Evolutionary conservation across 2,113 vertebrate species (phyloP).

Genomic region (Ceyx melanurus): DNA sequence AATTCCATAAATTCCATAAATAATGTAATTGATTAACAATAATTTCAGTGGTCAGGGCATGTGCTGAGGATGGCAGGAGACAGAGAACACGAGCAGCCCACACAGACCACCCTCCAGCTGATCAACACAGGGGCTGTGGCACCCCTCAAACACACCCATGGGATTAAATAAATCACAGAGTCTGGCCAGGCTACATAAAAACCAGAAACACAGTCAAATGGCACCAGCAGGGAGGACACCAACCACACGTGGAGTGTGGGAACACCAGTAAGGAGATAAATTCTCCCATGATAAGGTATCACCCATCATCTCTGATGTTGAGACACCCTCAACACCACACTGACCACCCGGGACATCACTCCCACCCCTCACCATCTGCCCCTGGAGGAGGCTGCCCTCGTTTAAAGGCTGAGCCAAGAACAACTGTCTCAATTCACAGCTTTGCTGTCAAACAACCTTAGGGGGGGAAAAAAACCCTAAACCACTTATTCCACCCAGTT

Average conservation of each 20-base stretch:
- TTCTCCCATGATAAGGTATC: rapidly evolving
- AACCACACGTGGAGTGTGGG: rapidly evolving
- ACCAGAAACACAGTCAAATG: rapidly evolving
- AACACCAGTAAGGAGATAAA: rapidly evolving
- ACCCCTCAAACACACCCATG: rapidly evolving
- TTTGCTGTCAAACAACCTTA: too few species aligned
- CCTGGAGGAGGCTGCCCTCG: rapidly evolving
- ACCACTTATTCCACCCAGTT: neutral
- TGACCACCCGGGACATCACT: rapidly evolving
- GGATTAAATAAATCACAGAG: rapidly evolving
- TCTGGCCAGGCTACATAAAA: too few species aligned
- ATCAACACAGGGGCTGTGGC: rapidly evolving
- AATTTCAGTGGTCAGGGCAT: rapidly evolving
- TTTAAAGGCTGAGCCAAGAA: rapidly evolving
- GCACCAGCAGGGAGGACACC: rapidly evolving
- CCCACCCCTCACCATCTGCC: rapidly evolving
- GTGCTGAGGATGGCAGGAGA: rapidly evolving
- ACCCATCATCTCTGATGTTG: neutral
- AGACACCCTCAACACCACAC: too few species aligned
- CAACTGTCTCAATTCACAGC: rapidly evolving
- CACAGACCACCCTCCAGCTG: rapidly evolving
- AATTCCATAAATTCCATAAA: too few species aligned
- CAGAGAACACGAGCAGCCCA: rapidly evolving
- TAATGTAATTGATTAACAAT: too few species aligned
- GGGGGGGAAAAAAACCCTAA: too few species aligned